These are phyloP conservation scores for Perizoma affinitatum DNA, from an alignment of 2,888 invertebrate species.

Conservation along the genomic window DNA sequence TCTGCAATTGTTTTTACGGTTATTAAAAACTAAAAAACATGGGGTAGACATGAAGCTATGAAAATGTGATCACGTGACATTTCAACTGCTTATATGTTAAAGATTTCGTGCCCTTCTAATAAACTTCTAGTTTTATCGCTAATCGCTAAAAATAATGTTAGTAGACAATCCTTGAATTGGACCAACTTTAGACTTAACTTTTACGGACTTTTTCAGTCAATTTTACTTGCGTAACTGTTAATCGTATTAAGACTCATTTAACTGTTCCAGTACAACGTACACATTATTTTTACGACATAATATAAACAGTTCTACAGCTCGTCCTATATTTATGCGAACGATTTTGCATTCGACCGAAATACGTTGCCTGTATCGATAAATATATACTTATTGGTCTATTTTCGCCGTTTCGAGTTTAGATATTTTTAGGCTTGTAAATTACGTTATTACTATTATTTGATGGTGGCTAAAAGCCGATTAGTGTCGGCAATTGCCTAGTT, in stretches of 20 bases:
- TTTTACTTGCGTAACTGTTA: neutral
- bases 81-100: too few relatives aligned
- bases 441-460: constrained; percentile 38
- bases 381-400: constrained; percentile 44
- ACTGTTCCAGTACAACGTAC: constrained; percentile 25
- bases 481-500: constrained; percentile 11
- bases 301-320: constrained; percentile 42
- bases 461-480: constrained; percentile 60
- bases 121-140: too few relatives aligned
- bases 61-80: too few relatives aligned
- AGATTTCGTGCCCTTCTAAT: too few relatives aligned
- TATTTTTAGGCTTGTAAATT: constrained; percentile 47
- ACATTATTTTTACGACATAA: constrained; percentile 39
- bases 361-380: constrained; percentile 33
- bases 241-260: constrained; percentile 24
- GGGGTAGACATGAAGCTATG: too few relatives aligned
- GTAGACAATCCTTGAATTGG: too few relatives aligned
- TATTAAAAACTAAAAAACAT: too few relatives aligned
- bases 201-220: neutral
- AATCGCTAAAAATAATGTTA: too few relatives aligned
- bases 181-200: too few relatives aligned
- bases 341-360: constrained; percentile 37
- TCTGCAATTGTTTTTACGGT: too few relatives aligned
- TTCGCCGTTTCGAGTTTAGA: constrained; percentile 52
- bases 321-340: constrained; percentile 46